A percentile compares a stretch with the other conserved stretches of the same genome.
These are phyloP conservation scores for human (Homo sapiens) DNA, from an alignment of 2,113 vertebrate species.

Conservation along the genomic window DNA sequence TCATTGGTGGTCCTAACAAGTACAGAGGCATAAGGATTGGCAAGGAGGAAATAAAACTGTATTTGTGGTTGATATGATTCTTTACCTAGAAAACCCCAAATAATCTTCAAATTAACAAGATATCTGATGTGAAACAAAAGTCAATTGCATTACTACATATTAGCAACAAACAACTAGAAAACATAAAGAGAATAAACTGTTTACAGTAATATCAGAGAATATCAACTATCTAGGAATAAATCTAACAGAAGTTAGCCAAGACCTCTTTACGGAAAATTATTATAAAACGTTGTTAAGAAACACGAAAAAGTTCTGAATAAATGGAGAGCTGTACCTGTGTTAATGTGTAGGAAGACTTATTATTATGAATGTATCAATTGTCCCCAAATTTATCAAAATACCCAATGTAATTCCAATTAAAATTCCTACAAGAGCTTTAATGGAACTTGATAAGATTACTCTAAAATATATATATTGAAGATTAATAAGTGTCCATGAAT, in stretches of 20 bases:
- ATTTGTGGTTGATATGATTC: not conserved
- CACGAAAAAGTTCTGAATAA: not conserved
- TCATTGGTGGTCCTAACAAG: not conserved
- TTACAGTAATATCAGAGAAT: not conserved
- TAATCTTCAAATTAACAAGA: constrained; percentile 18
- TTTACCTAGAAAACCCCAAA: not conserved
- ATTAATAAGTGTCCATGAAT: not conserved
- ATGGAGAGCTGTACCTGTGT: not conserved
- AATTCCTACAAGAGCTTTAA: not conserved
- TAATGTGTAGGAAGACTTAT: not conserved
- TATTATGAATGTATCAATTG: not conserved
- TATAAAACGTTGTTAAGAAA: not conserved
- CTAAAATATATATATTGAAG: not conserved
- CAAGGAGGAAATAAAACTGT: not conserved
- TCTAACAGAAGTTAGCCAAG: not conserved
- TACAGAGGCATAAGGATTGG: not conserved
- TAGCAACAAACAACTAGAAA: not conserved
- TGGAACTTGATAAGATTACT: not conserved
- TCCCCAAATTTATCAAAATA: not conserved
- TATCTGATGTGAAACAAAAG: not conserved
- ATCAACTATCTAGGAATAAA: not conserved
- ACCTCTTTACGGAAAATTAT: not conserved
- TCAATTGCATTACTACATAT: not conserved
- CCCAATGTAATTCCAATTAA: not conserved
- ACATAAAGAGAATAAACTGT: not conserved